Evolutionary conservation across 1,140 invertebrate species (phyloP), one percentile per base, ranked within the genome.

Genomic region (Octopus bimaculoides): DNA sequence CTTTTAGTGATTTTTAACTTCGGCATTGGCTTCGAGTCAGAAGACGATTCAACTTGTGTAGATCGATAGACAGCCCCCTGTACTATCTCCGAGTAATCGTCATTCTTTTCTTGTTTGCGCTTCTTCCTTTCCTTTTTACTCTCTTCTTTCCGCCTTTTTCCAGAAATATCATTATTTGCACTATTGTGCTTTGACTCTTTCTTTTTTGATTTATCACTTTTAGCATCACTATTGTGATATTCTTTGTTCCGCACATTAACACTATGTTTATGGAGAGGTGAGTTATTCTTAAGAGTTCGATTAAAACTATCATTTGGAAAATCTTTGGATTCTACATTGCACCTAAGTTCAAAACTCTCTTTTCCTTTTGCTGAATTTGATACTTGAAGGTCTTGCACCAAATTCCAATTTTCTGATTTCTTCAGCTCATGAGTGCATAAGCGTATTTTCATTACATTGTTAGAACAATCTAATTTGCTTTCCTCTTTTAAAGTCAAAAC

Each of bases 251-350:
- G 75, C 82, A 85, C 86, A 81, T 79, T 84, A 52, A 85, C 83
- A n/a, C 86, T 86, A 76, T 86, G 85, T 71, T 85, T 79, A 55
- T 86, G 55, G n/a, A 84, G 85, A 61, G 87, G 86, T 4, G 86
- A 86, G 4, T 83, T 78, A 9, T 85, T 84, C 17, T 85, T 84
- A 5, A 87, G 80, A 56, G 80, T 85, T 78, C 83, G 81, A 54
- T 80, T 76, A 52, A 79, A 79, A n/a, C 81, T 81, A 41, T 82
- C 82, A 1, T 79, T 81, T 4, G 81, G 80, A 10, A 81, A 80
- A 77, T 85, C 81, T n/a, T 87, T 86, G 61, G 84, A 83, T 79
- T 87, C 87, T 79, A 86, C 86, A 85, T 86, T 87, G 77, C 84
- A 82, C 80, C 87, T 87, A 79, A 87, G 86, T 84, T 86, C 87